Evolutionary conservation across 2,797 vertebrate species (phyloP).

Genomic region (Champsocephalus esox): DNA sequence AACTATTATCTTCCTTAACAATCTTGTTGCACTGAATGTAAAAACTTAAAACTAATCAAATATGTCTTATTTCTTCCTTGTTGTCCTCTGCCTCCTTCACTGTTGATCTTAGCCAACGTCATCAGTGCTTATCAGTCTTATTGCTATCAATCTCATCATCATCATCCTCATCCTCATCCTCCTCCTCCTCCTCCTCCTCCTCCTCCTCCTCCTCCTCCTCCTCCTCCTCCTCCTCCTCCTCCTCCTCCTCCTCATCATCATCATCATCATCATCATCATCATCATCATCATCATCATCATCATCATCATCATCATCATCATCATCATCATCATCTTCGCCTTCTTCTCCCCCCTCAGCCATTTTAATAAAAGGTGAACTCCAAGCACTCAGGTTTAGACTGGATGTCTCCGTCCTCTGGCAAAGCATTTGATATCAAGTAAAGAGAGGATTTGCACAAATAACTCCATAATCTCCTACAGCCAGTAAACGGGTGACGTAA

Average conservation of each 20-base stretch:
- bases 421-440: conserved; percentile 75
- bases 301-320: conserved; percentile 2
- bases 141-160: conserved; percentile 41
- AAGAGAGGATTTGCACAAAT: conserved; percentile 80
- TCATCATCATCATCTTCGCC: conserved; percentile 8
- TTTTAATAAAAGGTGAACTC: conserved; percentile 52
- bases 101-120: conserved; percentile 54
- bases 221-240: no score
- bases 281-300: background rate
- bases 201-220: no score
- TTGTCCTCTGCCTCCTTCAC: conserved; percentile 35
- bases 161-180: no score
- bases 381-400: conserved; percentile 57
- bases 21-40: conserved; percentile 8
- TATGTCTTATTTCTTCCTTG: conserved; percentile 18
- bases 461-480: conserved; percentile 77
- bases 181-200: no score
- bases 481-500: conserved; percentile 81
- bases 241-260: no score
- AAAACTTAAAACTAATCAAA: conserved; percentile 7
- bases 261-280: conserved; percentile 36
- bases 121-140: conserved; percentile 43
- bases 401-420: conserved; percentile 59
- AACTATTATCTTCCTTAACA: background rate
- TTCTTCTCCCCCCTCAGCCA: conserved; percentile 35